Base-by-base conservation (phyloP, 2,797 vertebrate genomes). In the Gymnoscopelus microlampas region DNA sequence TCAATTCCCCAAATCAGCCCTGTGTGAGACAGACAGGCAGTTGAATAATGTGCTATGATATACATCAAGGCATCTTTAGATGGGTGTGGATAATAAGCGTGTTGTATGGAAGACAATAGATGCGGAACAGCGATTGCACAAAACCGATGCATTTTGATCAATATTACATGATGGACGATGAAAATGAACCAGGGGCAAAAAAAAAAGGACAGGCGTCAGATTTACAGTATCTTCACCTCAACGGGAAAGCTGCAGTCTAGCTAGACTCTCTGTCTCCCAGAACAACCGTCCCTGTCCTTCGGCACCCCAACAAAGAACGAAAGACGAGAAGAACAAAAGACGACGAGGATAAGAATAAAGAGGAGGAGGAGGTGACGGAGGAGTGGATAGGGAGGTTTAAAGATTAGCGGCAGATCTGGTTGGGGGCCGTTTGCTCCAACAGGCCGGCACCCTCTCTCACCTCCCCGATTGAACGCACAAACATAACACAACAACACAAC, bases 341-440 rank as follows among this genome's bases (percentile, higher is more conserved):
- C 10, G 23, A 13, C 9, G 11, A 5, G 12, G 23, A 13, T 23
- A 5, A 24, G 19, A 15, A 54, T 11, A 32, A n/a, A 55, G 63
- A 65, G n/a, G 63, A 60, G 59, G 15, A 10, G 15, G n/a, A 44
- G 29, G 66, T 19, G 61, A 7, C 3, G 15, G 19, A 76, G 57
- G 64, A 81, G 78, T 70, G 72, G 63, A 56, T 67, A 63, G 79
- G 76, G 78, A 57, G 80, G 68, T 83, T 85, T 79, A 76, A 64
- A 90, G 91, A 92, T 91, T 88, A 91, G 72, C 63, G 68, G 61
- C 26, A 71, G 74, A 87, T 84, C 76, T 86, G 85, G 76, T 70
- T 68, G 74, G 64, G 78, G 82, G 80, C 76, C 85, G 88, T 74
- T 76, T 77, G 62, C 80, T 71, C 65, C 60, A 63, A 71, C 76